These are phyloP conservation scores for Phaenicophaeus curvirostris DNA, from an alignment of 2,797 vertebrate genomes.

Conservation along the genomic window DNA sequence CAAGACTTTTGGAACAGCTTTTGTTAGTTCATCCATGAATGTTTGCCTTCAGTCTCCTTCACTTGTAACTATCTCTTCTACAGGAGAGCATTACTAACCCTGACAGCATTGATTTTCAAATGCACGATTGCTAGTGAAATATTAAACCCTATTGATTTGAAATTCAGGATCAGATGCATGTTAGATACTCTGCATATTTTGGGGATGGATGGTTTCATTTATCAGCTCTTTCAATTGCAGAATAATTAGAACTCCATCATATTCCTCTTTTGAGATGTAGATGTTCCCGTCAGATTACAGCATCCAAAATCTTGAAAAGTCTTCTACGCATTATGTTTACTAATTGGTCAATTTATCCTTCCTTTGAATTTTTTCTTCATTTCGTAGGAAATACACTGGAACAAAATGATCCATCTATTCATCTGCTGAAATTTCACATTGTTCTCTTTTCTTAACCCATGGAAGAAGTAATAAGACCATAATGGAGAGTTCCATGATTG, in stretches of 20 bases:
- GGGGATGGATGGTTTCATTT: constrained; percentile 64
- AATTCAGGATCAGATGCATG: constrained; percentile 69
- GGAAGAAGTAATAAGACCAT: not conserved
- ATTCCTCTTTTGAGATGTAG: constrained; percentile 14
- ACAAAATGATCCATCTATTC: not conserved
- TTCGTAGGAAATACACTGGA: not conserved
- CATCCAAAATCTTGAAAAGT: constrained; percentile 26
- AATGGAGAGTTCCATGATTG: not conserved
- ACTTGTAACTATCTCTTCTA: constrained; percentile 34
- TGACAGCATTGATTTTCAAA: constrained; percentile 76
- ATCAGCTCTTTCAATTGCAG: constrained; percentile 59
- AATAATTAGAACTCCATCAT: constrained; percentile 56
- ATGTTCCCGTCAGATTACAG: constrained; percentile 30
- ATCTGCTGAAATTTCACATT: not conserved
- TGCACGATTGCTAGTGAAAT: constrained; percentile 74
- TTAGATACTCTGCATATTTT: constrained; percentile 66
- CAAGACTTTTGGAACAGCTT: not conserved
- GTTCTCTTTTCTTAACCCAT: not conserved
- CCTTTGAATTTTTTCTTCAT: constrained; percentile 12
- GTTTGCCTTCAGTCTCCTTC: constrained; percentile 42
- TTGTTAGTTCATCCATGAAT: constrained; percentile 22
- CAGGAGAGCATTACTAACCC: constrained; percentile 24
- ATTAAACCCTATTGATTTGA: constrained; percentile 78
- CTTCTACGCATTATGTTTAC: not conserved
- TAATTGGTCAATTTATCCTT: constrained; percentile 52